Evolutionary conservation across 2,113 vertebrate species (phyloP), one percentile per base, ranked within the genome.

Genomic region (Dipodomys spectabilis): DNA sequence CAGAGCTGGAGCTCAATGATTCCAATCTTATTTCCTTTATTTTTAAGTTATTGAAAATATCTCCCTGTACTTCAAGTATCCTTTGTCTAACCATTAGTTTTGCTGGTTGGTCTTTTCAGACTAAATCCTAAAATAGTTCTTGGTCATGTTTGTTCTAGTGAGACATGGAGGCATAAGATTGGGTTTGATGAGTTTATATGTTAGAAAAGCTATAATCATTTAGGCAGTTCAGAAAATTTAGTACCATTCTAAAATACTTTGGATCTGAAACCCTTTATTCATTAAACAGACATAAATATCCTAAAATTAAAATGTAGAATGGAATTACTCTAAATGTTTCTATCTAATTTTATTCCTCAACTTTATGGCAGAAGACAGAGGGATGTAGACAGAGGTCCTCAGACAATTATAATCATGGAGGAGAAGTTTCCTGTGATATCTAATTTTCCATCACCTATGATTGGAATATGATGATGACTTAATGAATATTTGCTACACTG

Each of bases 391-490:
- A 1, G 13, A 80, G 39, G 18, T 71, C 30, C 16, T 74, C 9
- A 20, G 2, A 18, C 7, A 49, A 39, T 71, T 5, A 22, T 30
- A n/a, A 30, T 65, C 18, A 81, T 57, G n/a, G 27, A 65, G 65
- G 6, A 60, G 22, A 57, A 82, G 62, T 80, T 67, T 72, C 3
- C 53, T 57, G 18, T 67, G 7, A 68, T 2, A 8, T 67, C 23
- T 73, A 85, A 2, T 88, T 78, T 89, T 28, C 45, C n/a, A 44
- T 57, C 3, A 35, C 10, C 30, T 81, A 35, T 67, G 6, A 35
- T 81, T 92, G 73, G n/a, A 88, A 88, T 45, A 65, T 84, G 93
- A 53, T 53, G 74, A 74, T 27, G 30, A 74, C 35, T 39, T 82
- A 87, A 78, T 65, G 81, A 83, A 91, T 69, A 72, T 49, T 73